These are phyloP conservation scores for Callitettix versicolor DNA, from an alignment of 1,140 invertebrate genomes.

Conservation along the genomic window DNA sequence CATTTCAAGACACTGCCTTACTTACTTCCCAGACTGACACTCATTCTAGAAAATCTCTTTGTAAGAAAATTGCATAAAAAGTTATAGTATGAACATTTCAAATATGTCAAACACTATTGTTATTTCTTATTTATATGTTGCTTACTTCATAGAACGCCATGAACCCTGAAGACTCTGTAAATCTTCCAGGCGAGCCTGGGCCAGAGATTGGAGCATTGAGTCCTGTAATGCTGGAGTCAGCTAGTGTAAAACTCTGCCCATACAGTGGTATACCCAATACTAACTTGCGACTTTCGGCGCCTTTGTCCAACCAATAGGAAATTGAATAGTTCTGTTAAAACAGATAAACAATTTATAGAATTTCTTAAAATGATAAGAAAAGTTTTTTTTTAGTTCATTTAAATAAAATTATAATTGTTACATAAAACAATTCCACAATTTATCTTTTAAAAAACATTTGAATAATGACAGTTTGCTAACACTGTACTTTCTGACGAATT, in stretches of 20 bases:
- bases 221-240: conserved; percentile 32
- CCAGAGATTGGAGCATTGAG: conserved; percentile 45
- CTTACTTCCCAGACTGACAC: no score
- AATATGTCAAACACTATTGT: no score
- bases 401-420: no score
- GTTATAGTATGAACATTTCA: no score
- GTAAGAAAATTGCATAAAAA: no score
- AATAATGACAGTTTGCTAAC: no score
- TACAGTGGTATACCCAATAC: conserved; percentile 55
- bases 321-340: conserved; percentile 43
- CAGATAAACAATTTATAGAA: conserved; percentile 8
- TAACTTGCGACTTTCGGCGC: conserved; percentile 46
- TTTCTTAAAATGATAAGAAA: not conserved
- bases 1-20: no score
- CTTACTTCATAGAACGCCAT: conserved; percentile 56
- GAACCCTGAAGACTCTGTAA: conserved; percentile 49
- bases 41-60: no score
- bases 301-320: conserved; percentile 49
- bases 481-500: not conserved
- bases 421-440: no score
- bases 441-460: no score
- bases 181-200: conserved; percentile 45
- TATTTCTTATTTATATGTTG: no score
- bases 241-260: conserved; percentile 48
- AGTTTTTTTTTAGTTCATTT: not conserved